Evolutionary conservation across 2,797 vertebrate genomes (phyloP), one percentile per base, ranked within the genome.

Genomic region (Falco naumanni): DNA sequence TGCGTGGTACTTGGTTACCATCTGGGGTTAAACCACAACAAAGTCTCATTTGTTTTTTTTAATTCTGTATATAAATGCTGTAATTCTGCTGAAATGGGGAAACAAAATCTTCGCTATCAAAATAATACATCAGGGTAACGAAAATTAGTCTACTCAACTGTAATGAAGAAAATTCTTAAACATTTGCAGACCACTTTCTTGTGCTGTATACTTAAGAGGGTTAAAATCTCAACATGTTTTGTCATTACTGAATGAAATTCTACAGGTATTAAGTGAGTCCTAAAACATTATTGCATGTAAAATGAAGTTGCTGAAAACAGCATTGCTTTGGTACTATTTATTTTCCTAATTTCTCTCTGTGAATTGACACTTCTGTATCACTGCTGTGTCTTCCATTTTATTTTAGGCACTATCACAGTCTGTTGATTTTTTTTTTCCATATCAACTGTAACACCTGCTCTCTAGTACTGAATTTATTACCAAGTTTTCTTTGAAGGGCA

Each of bases 31-130:
- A 37, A 37, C 37, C 37, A 37, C 37, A 37, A 37, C 37, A 37
- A 37, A 37, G 37, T 87, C 92, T 89, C 33, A 87, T 71, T 95
- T 93, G 63, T 25, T 95, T 97, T 97, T 91, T 70, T 81, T 95
- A 95, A 72, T 90, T 91, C 76, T 97, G 63, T 97, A 93, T 78
- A 69, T 95, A 95, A 87, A 75, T 94, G 95, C 82, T 97, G 41
- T 97, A 90, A 90, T 91, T 93, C 60, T 96, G 69, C 76, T 96
- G 66, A 96, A 95, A 56, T 69, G 60, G 65, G 64, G 74, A 91
- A 86, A 41, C 79, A 87, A 90, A 89, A 83, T 89, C 37, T 89
- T 66, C 80, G 24, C 59, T 90, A 39, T 43, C 31, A 92, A 79
- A 86, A 63, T 50, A 63, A 90, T 56, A 88, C 47, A 33, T 39